Evolutionary conservation across 2,888 invertebrate genomes (phyloP).

Genomic region (Timandra comae): DNA sequence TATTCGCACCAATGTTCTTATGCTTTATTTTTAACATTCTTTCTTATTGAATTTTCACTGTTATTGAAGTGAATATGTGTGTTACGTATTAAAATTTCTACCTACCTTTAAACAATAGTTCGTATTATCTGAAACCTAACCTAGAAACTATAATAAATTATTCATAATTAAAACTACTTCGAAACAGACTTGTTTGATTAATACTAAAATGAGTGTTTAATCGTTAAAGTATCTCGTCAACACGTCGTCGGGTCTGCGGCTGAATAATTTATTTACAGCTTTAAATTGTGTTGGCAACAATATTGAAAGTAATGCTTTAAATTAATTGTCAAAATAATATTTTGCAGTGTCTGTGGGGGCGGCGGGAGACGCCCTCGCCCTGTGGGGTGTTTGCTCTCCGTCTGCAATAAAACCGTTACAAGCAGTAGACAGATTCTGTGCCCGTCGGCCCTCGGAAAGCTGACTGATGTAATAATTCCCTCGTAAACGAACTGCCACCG

Average conservation of each 20-base stretch:
- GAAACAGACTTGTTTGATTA: too few relatives aligned
- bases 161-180: not conserved
- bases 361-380: constrained; percentile 1
- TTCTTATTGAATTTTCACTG: constrained; percentile 14
- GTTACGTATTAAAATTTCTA: constrained; percentile 2
- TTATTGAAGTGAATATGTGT: constrained; percentile 8
- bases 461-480: constrained; percentile 33
- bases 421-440: constrained; percentile 29
- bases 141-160: not conserved
- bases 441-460: constrained; percentile 9
- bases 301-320: constrained; percentile 18
- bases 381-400: constrained; percentile 29
- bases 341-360: constrained; percentile 22
- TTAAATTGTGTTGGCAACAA: constrained; percentile 6
- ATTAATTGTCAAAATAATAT: constrained; percentile 24
- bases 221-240: not conserved
- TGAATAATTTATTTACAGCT: constrained; percentile 1
- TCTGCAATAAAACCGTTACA: constrained; percentile 37
- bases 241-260: not conserved
- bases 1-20: constrained; percentile 24
- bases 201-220: too few relatives aligned
- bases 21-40: constrained; percentile 23
- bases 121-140: not conserved
- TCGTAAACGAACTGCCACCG: constrained; percentile 25
- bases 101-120: constrained; percentile 2